phyloP scores from a whole-genome alignment of 2,888 invertebrate genomes.

The Agapostemon virescens region DNA sequence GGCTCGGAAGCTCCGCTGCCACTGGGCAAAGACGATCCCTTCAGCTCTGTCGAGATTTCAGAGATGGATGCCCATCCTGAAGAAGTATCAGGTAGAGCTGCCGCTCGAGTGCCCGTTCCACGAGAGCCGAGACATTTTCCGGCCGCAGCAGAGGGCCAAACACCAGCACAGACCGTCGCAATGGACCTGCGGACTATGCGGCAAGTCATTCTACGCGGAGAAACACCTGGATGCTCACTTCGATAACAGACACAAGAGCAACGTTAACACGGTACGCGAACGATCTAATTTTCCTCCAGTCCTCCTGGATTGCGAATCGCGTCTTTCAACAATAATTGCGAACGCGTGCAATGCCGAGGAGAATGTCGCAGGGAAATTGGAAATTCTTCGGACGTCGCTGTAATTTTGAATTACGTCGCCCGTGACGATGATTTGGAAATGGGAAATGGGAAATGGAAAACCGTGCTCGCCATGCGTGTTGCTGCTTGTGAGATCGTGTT shows the following conservation, averaged over 20 bases:
- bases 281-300: neutral
- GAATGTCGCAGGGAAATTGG: too few relatives aligned
- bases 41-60: constrained; percentile 66
- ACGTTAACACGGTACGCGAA: constrained; percentile 88
- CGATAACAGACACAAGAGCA: constrained; percentile 92
- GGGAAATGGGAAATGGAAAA: too few relatives aligned
- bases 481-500: too few relatives aligned
- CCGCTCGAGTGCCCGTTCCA: constrained; percentile 95
- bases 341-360: too few relatives aligned
- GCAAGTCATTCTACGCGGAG: constrained; percentile 95
- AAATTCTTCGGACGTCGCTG: too few relatives aligned
- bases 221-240: constrained; percentile 93
- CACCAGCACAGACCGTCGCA: constrained; percentile 92
- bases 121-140: constrained; percentile 92
- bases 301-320: neutral
- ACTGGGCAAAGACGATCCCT: constrained; percentile 4
- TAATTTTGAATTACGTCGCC: too few relatives aligned
- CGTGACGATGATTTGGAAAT: too few relatives aligned
- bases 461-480: too few relatives aligned
- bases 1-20: neutral
- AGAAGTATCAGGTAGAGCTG: constrained; percentile 92
- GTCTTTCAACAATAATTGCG: too few relatives aligned
- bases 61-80: constrained; percentile 95
- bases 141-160: constrained; percentile 92
- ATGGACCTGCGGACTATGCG: constrained; percentile 95